These are phyloP conservation scores for Cyrtonyx montezumae DNA, from an alignment of 2,113 vertebrate species.

Conservation along the genomic window DNA sequence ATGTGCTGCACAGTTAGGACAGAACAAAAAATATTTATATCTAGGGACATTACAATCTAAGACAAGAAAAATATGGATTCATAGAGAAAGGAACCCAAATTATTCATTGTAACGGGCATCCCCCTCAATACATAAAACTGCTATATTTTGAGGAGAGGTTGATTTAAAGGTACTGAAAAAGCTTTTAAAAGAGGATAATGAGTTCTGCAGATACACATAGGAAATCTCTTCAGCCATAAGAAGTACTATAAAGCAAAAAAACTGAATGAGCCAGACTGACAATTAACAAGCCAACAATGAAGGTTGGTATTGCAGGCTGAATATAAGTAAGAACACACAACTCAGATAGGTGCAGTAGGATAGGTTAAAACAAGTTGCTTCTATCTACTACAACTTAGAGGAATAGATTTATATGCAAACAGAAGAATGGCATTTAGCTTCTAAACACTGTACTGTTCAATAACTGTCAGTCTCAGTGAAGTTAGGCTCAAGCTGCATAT, in stretches of 20 bases:
- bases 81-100: slow-evolving; percentile 5
- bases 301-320: background rate
- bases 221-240: background rate
- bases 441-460: background rate
- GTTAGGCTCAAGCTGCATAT: background rate
- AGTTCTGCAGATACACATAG: background rate
- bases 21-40: background rate
- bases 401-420: background rate
- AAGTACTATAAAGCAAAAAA: background rate
- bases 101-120: background rate
- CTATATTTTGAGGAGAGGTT: background rate
- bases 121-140: background rate
- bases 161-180: slow-evolving; percentile 36
- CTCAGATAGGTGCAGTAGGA: background rate
- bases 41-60: background rate
- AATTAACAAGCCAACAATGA: background rate
- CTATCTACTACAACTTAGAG: background rate
- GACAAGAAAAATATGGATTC: slow-evolving; percentile 6
- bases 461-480: background rate
- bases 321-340: background rate
- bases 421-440: background rate
- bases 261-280: background rate
- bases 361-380: background rate
- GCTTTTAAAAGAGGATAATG: background rate
- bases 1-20: background rate